A percentile compares a stretch with the other conserved stretches of the same genome.
Conservation (phyloP, 2,797 vertebrate genomes). For the Molothrus ater region DNA sequence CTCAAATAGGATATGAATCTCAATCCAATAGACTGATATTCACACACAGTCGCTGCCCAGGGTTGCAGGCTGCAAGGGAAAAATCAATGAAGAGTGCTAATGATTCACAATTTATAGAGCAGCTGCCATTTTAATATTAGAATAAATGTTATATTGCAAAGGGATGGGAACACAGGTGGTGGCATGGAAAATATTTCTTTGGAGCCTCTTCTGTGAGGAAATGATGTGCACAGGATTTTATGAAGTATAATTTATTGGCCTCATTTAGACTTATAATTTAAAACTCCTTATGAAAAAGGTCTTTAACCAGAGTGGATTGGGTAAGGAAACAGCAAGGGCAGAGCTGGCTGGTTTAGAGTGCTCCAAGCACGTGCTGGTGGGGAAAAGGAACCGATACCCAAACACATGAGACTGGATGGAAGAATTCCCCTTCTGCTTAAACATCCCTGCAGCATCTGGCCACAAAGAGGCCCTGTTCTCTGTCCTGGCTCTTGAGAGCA, state of each 20-base stretch:
- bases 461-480: neutral
- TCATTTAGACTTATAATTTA: conserved; percentile 81
- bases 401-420: neutral
- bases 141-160: conserved; percentile 81
- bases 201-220: conserved; percentile 75
- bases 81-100: conserved; percentile 86
- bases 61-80: conserved; percentile 58
- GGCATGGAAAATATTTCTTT: conserved; percentile 80
- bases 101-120: conserved; percentile 92
- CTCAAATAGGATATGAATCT: conserved; percentile 99
- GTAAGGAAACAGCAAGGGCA: conserved; percentile 13
- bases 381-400: neutral
- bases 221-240: conserved; percentile 78
- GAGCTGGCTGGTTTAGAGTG: conserved; percentile 20
- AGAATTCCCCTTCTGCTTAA: neutral
- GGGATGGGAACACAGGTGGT: conserved; percentile 74
- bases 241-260: conserved; percentile 82
- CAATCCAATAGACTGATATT: conserved; percentile 93
- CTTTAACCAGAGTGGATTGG: conserved; percentile 74
- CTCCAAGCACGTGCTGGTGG: neutral
- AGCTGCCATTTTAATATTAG: conserved; percentile 89
- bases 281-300: conserved; percentile 78
- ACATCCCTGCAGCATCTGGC: neutral
- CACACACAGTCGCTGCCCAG: conserved; percentile 56
- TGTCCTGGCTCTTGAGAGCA: neutral